Evolutionary conservation across 2,113 vertebrate genomes (phyloP).

Genomic region (Siphamia tubifer): DNA sequence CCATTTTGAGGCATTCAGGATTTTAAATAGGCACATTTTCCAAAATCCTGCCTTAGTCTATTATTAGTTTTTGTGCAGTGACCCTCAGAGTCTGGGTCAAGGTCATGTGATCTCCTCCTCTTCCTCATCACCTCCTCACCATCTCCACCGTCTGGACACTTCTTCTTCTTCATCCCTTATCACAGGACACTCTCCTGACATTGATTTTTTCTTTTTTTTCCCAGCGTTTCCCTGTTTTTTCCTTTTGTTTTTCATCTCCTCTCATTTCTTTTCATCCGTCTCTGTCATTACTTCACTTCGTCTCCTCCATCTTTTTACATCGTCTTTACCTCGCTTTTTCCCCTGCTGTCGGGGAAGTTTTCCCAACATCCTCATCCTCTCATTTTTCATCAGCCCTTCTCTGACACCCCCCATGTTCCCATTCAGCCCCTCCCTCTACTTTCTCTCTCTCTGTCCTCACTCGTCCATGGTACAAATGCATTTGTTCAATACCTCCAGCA

Average conservation of each 20-base stretch:
- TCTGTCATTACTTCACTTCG: conserved; percentile 65
- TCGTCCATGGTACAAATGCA: conserved; percentile 84
- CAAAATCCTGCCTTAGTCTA: no score
- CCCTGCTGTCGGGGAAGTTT: conserved; percentile 71
- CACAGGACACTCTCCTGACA: conserved; percentile 17
- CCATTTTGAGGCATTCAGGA: no score
- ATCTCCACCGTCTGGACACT: not conserved
- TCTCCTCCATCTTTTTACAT: conserved; percentile 40
- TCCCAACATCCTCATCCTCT: conserved; percentile 71
- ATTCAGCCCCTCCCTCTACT: conserved; percentile 66
- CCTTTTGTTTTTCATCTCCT: conserved; percentile 38
- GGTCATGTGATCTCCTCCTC: no score
- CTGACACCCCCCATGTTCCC: conserved; percentile 34
- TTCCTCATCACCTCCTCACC: not conserved
- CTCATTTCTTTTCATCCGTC: conserved; percentile 68
- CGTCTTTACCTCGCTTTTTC: conserved; percentile 46
- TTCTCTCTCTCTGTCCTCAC: conserved; percentile 49
- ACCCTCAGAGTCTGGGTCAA: not conserved
- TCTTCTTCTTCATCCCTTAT: conserved; percentile 1
- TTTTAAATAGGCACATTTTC: no score
- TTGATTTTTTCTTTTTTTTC: conserved; percentile 32
- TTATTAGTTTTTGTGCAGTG: no score
- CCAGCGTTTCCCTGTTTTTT: not conserved
- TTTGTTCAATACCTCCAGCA: conserved; percentile 93
- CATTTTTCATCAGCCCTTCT: conserved; percentile 74